Evolutionary conservation across 2,888 invertebrate species (phyloP).

Genomic region (Lydus trimaculatus): DNA sequence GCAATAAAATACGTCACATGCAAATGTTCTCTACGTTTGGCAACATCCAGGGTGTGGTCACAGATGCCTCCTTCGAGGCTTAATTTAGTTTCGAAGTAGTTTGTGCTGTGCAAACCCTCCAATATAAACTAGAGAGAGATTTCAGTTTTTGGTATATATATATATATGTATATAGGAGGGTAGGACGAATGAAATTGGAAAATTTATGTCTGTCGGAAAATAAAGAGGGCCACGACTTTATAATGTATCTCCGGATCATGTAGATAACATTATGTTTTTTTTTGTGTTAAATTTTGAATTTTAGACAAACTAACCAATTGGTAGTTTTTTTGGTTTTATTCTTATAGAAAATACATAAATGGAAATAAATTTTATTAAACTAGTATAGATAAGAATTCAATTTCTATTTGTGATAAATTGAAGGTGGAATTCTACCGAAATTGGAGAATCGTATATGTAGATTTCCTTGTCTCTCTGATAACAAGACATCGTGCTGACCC

Average conservation of each 20-base stretch:
- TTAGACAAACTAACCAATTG: not conserved
- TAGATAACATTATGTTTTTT: constrained; percentile 4
- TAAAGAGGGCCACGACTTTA: constrained; percentile 55
- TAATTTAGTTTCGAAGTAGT: constrained; percentile 62
- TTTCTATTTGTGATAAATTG: not conserved
- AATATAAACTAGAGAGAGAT: constrained; percentile 19
- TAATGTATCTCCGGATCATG: constrained; percentile 21
- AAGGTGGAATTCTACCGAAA: not conserved
- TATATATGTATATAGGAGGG: no score
- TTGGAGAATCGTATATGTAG: constrained; percentile 11
- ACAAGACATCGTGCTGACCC: constrained; percentile 44
- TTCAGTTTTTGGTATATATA: not conserved
- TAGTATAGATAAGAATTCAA: not conserved
- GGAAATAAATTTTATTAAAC: not conserved
- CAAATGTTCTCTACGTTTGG: constrained; percentile 58
- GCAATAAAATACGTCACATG: constrained; percentile 64
- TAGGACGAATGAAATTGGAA: constrained; percentile 59
- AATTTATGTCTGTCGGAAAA: constrained; percentile 59
- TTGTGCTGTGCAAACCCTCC: constrained; percentile 53
- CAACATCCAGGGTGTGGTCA: constrained; percentile 61
- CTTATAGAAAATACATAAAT: no score
- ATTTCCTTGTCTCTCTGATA: constrained; percentile 28
- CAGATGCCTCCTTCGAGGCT: constrained; percentile 61
- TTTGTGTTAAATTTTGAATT: not conserved
- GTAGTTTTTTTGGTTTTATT: not conserved